Evolutionary conservation across 2,888 invertebrate genomes (phyloP).

Genomic region (Pyralis farinalis): DNA sequence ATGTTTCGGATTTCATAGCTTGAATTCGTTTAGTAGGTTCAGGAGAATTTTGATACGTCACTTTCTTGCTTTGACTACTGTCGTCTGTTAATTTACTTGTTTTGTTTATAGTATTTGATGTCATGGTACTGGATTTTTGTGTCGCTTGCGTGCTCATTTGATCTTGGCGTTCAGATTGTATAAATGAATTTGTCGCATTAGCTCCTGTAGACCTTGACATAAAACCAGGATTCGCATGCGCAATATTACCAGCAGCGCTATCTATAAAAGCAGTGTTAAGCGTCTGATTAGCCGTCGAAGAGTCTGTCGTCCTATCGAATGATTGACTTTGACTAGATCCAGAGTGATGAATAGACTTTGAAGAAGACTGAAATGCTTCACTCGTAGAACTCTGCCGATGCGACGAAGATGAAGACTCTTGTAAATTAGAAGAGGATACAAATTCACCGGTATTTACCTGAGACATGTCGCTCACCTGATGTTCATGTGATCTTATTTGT

Average conservation of each 20-base stretch:
- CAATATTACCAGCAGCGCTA: constrained; percentile 36
- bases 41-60: constrained; percentile 44
- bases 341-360: constrained; percentile 62
- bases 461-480: constrained; percentile 68
- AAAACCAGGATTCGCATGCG: constrained; percentile 42
- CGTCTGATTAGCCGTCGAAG: constrained; percentile 57
- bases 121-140: constrained; percentile 27
- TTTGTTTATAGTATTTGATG: constrained; percentile 27
- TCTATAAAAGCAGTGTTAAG: constrained; percentile 70
- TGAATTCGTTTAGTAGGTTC: constrained; percentile 47
- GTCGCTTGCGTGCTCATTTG: constrained; percentile 45
- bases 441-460: constrained; percentile 66
- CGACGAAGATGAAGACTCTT: constrained; percentile 60
- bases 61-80: constrained; percentile 50
- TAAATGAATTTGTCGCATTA: constrained; percentile 59
- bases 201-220: constrained; percentile 55
- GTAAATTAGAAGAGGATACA: constrained; percentile 56
- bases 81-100: constrained; percentile 32
- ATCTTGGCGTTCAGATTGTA: constrained; percentile 66
- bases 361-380: constrained; percentile 65
- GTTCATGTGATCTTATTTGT: constrained; percentile 57
- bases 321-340: constrained; percentile 60
- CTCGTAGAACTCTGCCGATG: constrained; percentile 68
- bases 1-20: constrained; percentile 48
- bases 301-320: constrained; percentile 60